Base-by-base conservation (phyloP, 2,888 invertebrate species). In the Drosophila kuntzei region DNA sequence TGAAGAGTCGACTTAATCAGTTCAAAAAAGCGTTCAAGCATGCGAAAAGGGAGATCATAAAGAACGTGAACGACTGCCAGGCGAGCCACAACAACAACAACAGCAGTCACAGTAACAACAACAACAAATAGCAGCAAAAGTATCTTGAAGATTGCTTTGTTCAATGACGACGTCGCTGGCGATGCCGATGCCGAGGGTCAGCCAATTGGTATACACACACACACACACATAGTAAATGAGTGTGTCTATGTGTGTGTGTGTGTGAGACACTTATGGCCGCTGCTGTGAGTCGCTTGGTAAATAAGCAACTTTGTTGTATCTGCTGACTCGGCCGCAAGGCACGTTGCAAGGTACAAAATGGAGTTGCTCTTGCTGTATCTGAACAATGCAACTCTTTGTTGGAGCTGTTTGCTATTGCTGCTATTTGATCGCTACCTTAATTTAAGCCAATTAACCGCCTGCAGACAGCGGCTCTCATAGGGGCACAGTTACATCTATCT, bases 391-490 rank as follows among this genome's bases (percentile, higher is more conserved):
- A 82, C 83, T 80, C 80, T 74, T 8, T 18, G 58, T 14, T 32
- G 64, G 20, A 60, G 62, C 12, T 34, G 51, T 43, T 14, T 43
- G 58, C 32, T 61, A 54, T 7, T 71, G 64, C 36, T 85, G 85
- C 85, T 78, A 85, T 84, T 88, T 85, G 89, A 89, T 89, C 87
- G 86, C 81, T 90, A 91, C 92, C 92, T 92, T 91, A 91, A 91
- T 91, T 91, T 91, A 91, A 87, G 89, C 91, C 92, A 91, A 91
- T 92, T 91, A 91, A 91, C 89, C 80, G 87, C 80, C 83, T 84
- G 84, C 87, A 80, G 81, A 79, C 83, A 69, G 73, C 67, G 71
- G 39, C 49, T 57, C 47, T 55, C 58, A 68, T 71, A 76, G 66
- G 67, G 67, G 68, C 74, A 65, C 53, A 53, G 29, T 71, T 73